Conservation (phyloP, 2,113 vertebrate species). For the Callospermophilus lateralis region DNA sequence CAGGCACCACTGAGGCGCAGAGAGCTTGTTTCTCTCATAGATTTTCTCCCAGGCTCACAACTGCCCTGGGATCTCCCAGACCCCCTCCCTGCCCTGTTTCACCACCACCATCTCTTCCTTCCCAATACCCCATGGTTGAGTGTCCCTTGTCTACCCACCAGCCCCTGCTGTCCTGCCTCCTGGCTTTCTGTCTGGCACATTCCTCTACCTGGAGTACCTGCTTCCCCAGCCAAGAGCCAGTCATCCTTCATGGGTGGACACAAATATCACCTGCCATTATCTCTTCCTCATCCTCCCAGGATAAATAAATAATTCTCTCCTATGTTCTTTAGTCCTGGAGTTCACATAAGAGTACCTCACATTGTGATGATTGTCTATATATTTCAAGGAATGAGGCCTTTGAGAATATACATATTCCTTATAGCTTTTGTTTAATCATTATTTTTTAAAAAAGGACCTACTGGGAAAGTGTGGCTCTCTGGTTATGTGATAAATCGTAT, state of each 20-base stretch:
- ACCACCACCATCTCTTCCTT: neutral
- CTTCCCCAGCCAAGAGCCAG: neutral
- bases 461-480: neutral
- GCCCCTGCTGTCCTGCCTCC: neutral
- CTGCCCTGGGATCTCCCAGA: neutral
- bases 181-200: neutral
- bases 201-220: neutral
- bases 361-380: neutral
- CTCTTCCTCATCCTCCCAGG: neutral
- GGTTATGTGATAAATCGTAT: neutral
- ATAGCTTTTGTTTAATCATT: too few species aligned
- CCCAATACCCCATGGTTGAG: neutral
- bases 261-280: neutral
- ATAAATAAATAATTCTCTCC: neutral
- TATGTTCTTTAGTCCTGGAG: neutral
- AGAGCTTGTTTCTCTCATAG: neutral
- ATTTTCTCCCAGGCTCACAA: neutral
- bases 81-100: neutral
- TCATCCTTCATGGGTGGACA: neutral
- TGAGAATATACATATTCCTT: neutral
- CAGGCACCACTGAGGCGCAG: neutral
- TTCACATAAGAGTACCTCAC: accelerated
- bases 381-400: neutral
- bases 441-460: neutral
- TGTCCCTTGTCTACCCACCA: neutral